These are phyloP conservation scores for Eucera pruinosa DNA, from an alignment of 2,888 invertebrate species.

Conservation along the genomic window DNA sequence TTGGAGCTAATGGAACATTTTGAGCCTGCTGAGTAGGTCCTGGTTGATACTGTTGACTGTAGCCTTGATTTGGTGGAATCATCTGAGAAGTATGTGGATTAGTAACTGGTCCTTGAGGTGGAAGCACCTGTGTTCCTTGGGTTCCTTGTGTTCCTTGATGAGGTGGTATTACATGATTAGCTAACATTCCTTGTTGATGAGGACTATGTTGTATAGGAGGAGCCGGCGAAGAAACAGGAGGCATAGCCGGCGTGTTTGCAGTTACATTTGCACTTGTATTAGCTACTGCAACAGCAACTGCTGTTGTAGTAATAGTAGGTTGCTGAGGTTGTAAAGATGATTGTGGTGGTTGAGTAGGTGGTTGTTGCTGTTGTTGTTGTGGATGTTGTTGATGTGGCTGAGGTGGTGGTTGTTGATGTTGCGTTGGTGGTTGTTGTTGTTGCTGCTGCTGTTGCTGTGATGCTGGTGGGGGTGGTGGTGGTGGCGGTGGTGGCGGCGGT, in stretches of 20 bases:
- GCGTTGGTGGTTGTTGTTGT: constrained; percentile 69
- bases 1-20: constrained; percentile 85
- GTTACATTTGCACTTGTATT: constrained; percentile 77
- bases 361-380: constrained; percentile 50
- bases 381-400: constrained; percentile 53
- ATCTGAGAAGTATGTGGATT: constrained; percentile 78
- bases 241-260: constrained; percentile 70
- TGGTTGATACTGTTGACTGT: constrained; percentile 83
- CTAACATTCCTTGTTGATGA: constrained; percentile 79
- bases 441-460: constrained; percentile 49
- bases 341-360: constrained; percentile 49
- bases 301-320: constrained; percentile 64
- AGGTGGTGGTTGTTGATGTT: constrained; percentile 55
- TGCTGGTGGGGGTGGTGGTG: constrained; percentile 28
- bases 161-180: constrained; percentile 81
- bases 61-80: constrained; percentile 82
- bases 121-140: constrained; percentile 72
- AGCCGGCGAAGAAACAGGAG: constrained; percentile 74
- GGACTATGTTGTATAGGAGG: constrained; percentile 76
- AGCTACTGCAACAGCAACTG: constrained; percentile 70
- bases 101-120: constrained; percentile 78
- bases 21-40: constrained; percentile 83
- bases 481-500: constrained; percentile 45
- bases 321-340: constrained; percentile 56
- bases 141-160: constrained; percentile 76